Evolutionary conservation across 1,140 invertebrate genomes (phyloP).

Genomic region (Caenorhabditis inopinata): DNA sequence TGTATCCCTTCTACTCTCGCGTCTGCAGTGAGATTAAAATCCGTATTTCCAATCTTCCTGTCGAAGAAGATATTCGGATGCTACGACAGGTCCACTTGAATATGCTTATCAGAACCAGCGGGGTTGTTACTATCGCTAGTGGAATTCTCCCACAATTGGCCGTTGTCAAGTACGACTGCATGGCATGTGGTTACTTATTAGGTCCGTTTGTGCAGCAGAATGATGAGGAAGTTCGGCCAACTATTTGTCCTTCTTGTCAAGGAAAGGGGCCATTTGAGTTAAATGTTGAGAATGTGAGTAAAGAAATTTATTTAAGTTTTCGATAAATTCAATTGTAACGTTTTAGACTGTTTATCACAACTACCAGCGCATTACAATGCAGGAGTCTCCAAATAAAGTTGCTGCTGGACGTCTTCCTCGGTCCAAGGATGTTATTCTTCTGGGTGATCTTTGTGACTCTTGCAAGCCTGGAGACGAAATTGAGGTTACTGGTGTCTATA

Average conservation of each 20-base stretch:
- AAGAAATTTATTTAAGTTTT: too few species aligned
- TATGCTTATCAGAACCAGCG: constrained; percentile 83
- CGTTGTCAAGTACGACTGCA: constrained; percentile 94
- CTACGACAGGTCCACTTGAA: constrained; percentile 94
- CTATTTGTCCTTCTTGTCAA: constrained; percentile 95
- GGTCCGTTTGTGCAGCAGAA: constrained; percentile 92
- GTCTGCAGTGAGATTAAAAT: constrained; percentile 85
- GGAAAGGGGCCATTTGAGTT: constrained; percentile 85
- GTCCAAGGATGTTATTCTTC: constrained; percentile 93
- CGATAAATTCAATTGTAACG: background rate
- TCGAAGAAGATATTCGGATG: constrained; percentile 91
- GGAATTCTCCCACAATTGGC: constrained; percentile 90
- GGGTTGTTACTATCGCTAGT: constrained; percentile 91
- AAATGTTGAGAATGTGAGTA: constrained; percentile 76
- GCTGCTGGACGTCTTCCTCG: constrained; percentile 92
- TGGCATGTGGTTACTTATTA: constrained; percentile 87
- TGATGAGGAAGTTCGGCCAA: constrained; percentile 88
- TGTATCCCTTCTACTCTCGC: constrained; percentile 92
- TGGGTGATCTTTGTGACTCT: constrained; percentile 90
- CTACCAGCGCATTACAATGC: constrained; percentile 95
- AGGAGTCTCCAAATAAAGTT: constrained; percentile 84
- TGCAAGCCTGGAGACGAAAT: constrained; percentile 98
- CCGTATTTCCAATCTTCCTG: constrained; percentile 86
- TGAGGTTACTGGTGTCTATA: constrained; percentile 85
- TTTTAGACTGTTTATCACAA: constrained; percentile 92